Percentiles rank a stretch among this genome's conserved stretches.
Evolutionary conservation across 1,140 invertebrate genomes (phyloP).

Genomic region (Lordiphosa stackelbergi): DNA sequence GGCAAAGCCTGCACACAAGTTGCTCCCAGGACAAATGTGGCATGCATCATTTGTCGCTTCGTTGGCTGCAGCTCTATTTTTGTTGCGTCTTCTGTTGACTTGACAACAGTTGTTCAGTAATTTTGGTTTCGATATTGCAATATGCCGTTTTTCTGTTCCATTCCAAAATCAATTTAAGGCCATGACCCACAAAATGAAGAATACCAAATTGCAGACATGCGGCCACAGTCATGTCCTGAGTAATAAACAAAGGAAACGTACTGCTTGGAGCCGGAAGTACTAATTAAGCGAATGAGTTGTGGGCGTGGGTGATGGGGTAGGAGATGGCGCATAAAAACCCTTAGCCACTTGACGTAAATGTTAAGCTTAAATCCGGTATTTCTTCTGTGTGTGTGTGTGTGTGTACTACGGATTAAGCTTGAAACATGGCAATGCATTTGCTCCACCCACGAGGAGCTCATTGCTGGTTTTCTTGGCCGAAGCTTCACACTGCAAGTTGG

Average conservation of each 20-base stretch:
- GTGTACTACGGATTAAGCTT: conserved; percentile 65
- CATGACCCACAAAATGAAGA: not conserved
- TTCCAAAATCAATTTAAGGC: not conserved
- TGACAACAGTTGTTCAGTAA: conserved; percentile 18
- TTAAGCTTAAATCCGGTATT: conserved; percentile 67
- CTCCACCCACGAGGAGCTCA: conserved; percentile 20
- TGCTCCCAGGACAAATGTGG: conserved; percentile 10
- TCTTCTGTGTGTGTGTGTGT: conserved; percentile 24
- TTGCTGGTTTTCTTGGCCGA: conserved; percentile 59
- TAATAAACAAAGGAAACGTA: conserved; percentile 63
- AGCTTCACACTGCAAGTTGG: conserved; percentile 73
- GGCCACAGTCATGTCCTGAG: conserved; percentile 41
- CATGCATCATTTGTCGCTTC: conserved; percentile 37
- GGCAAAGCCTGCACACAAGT: conserved; percentile 34
- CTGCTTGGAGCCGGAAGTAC: conserved; percentile 58
- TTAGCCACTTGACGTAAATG: conserved; percentile 71
- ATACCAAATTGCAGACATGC: conserved; percentile 27
- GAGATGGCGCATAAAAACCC: conserved; percentile 41
- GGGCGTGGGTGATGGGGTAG: conserved; percentile 17
- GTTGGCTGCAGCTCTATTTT: conserved; percentile 25
- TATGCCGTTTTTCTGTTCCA: not conserved
- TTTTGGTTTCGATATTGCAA: not conserved
- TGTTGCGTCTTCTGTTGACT: conserved; percentile 29
- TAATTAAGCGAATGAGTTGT: conserved; percentile 63
- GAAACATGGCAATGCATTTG: conserved; percentile 73